phyloP scores from a whole-genome alignment of 2,888 invertebrate genomes.

The Teleiodes luculella region DNA sequence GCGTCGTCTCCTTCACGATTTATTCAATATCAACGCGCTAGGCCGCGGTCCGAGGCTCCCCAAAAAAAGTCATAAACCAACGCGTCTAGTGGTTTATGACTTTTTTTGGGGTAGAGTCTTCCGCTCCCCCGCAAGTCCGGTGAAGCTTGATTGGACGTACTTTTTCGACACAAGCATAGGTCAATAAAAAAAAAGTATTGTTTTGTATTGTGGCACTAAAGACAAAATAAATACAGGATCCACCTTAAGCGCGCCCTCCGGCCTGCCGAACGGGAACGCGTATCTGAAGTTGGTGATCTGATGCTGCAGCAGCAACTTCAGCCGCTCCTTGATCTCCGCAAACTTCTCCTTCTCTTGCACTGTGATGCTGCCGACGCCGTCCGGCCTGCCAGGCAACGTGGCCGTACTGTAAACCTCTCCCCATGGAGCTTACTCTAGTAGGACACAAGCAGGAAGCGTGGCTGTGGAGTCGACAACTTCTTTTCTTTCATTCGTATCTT shows the following conservation, averaged over 20 bases:
- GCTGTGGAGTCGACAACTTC: slow-evolving; percentile 48
- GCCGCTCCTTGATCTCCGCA: slow-evolving; percentile 96
- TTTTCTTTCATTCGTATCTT: not conserved
- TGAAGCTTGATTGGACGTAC: too few relatives aligned
- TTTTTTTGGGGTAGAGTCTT: too few relatives aligned
- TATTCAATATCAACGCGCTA: too few relatives aligned
- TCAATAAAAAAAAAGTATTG: too few relatives aligned
- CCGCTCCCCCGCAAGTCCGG: too few relatives aligned
- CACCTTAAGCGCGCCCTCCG: slow-evolving; percentile 96
- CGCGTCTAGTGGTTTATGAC: not conserved
- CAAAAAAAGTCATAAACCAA: too few relatives aligned
- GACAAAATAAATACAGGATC: not conserved
- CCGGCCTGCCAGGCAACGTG: slow-evolving; percentile 88
- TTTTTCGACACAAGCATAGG: too few relatives aligned
- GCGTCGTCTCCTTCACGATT: too few relatives aligned
- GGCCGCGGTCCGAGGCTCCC: too few relatives aligned
- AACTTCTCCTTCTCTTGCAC: slow-evolving; percentile 99
- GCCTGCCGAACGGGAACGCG: slow-evolving; percentile 99
- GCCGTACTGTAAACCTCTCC: slow-evolving; percentile 76
- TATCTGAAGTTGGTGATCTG: slow-evolving; percentile 99
- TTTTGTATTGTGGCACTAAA: too few relatives aligned
- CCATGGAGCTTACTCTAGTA: slow-evolving; percentile 73
- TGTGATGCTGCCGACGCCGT: slow-evolving; percentile 99
- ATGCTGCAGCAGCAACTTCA: slow-evolving; percentile 94
- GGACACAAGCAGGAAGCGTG: slow-evolving; percentile 70